A percentile compares a stretch with the other conserved stretches of the same genome.
Conservation (phyloP, 2,113 vertebrate genomes). For the Laterallus jamaicensis region DNA sequence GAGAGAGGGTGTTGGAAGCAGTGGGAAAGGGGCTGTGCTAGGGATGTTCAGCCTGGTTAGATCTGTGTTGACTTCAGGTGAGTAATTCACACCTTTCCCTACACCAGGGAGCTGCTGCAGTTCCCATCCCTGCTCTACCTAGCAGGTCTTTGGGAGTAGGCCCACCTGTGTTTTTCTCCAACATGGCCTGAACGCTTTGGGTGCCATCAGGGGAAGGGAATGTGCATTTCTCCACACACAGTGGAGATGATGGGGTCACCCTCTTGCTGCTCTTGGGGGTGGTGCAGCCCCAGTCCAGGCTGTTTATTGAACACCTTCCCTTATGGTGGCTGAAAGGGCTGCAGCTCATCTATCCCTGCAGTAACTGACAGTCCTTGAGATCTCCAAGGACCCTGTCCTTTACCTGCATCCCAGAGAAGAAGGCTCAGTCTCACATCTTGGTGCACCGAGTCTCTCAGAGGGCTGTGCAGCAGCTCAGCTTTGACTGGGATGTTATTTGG, state of each 20-base stretch:
- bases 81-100: conserved; percentile 3
- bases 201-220: neutral
- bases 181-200: neutral
- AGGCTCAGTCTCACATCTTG: neutral
- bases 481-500: neutral
- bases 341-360: neutral
- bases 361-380: neutral
- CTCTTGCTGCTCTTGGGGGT: neutral
- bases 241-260: neutral
- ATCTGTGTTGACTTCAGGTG: neutral
- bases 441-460: neutral
- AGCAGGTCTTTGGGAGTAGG: neutral
- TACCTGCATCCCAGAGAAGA: accelerated
- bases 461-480: neutral
- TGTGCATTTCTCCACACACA: neutral
- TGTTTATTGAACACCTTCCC: neutral
- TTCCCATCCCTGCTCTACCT: neutral
- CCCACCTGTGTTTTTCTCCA: neutral
- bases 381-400: neutral
- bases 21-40: neutral
- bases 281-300: neutral
- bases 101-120: neutral
- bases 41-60: neutral
- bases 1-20: neutral
- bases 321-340: neutral